Base-by-base conservation (phyloP, 2,888 invertebrate genomes). In the Tenthredo mesomela region DNA sequence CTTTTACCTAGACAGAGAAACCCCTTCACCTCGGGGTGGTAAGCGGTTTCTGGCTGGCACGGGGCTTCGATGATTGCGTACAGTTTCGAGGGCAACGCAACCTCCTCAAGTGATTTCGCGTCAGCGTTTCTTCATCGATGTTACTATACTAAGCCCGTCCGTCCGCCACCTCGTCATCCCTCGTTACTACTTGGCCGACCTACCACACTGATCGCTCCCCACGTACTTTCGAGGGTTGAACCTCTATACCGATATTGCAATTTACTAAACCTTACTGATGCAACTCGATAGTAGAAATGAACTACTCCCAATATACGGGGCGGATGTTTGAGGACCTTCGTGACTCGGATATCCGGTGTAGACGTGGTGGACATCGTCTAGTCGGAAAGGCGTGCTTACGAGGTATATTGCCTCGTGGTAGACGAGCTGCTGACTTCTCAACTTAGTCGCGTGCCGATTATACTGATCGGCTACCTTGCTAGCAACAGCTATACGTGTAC, bases 51-150 rank as follows among this genome's bases (percentile, higher is more conserved):
- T 58, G 43, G 37, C 40, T 77, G 77, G 50, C 54, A 54, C n/a
- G 54, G 29, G 54, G 54, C 43, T 77, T 71, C 83, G 86, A 86
- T 87, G 88, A 87, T 88, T 88, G 87, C 87, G 87, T 87, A 84
- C 85, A 87, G 84, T 86, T 87, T 85, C 82, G 87, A 86, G 85
- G 85, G 82, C 82, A 85, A 85, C 87, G 85, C 87, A 86, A 85
- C 78, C 87, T 86, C 87, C 86, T 87, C 85, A 86, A 86, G 86
- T 86, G 83, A 85, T 78, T 82, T 73, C 73, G 83, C 82, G 88
- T 88, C 88, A 88, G 89, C 88, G 86, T 87, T 89, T 86, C 84
- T 84, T 83, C 77, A 15, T 18, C 18, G 77, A 12, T 47, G 75
- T 75, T 21, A 75, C 50, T n/a, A n/a, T n/a, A 25, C n/a, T 47